Base-by-base conservation (phyloP, 2,113 vertebrate species). In the Bettongia penicillata region DNA sequence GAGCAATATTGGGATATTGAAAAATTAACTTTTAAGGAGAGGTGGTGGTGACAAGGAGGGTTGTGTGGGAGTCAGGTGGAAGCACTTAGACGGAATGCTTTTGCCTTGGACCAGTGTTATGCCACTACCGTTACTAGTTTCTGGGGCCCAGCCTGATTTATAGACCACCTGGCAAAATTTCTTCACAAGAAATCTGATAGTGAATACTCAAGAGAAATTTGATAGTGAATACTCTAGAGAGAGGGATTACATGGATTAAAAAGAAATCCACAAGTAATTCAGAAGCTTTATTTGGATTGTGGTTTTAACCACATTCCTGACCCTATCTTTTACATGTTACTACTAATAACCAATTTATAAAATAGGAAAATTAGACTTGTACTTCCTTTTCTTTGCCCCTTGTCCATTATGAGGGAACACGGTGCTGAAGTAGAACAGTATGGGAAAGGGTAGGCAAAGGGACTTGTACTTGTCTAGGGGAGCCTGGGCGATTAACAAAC, bases 211-310 rank as follows among this genome's bases (percentile, higher is more conserved):
- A 93, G 91, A 91, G 96, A 96, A 96, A 96, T 94, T 51, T 16
- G 55, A 97, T 97, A 93, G 93, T 95, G 94, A 97, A 96, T 97
- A 96, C 95, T 95, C 95, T 9, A 91, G 89, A 49, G 24, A 55
- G 24, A 47, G 93, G 94, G 96, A 97, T 98, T 98, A 98, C 89
- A 53, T 91, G 96, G 97, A 97, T 97, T 98, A 96, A 96, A 50
- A 95, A 96, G 93, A 96, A 97, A 98, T 97, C 92, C 48, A n/a
- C 89, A 91, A 92, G 53, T 96, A 97, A 97, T 95, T 93, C 97
- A 96, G 93, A 95, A 96, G 97, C 51, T 97, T 97, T 98, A 94
- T 97, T 97, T 96, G 96, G 96, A 97, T 92, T 96, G 52, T 51
- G 91, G 89, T 97, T 90, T 95, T 94, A 93, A 90, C 95, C 96